These are phyloP conservation scores for Rhinolophus ferrumequinum DNA, from an alignment of 2,113 vertebrate genomes.

Conservation along the genomic window DNA sequence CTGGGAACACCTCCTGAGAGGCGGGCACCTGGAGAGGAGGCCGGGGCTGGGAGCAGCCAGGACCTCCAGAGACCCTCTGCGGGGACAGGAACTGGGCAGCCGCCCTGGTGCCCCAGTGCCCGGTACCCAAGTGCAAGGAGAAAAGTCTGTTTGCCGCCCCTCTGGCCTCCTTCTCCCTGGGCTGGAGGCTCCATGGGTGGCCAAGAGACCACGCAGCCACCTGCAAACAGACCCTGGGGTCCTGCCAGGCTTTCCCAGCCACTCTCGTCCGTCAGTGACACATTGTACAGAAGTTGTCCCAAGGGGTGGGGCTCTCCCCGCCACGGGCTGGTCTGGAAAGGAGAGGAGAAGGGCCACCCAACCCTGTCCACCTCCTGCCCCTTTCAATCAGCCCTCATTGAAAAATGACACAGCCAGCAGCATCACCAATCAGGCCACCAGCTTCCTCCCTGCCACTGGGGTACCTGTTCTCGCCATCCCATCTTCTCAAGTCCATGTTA, in stretches of 20 bases:
- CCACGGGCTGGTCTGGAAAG: background rate
- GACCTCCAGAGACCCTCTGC: background rate
- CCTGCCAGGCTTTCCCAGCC: background rate
- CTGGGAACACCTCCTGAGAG: constrained; percentile 69
- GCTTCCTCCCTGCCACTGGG: accelerated
- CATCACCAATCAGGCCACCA: accelerated
- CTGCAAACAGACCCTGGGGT: background rate
- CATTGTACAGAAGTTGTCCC: background rate
- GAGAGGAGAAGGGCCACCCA: background rate
- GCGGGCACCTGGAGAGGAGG: accelerated
- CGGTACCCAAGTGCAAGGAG: background rate
- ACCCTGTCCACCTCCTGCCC: background rate
- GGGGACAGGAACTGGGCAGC: background rate
- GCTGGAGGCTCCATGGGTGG: background rate
- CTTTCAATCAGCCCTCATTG: background rate
- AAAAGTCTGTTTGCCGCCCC: background rate
- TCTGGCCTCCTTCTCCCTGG: background rate
- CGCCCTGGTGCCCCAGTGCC: accelerated
- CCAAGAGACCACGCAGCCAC: background rate
- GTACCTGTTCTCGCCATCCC: accelerated
- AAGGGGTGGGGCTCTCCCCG: too few relatives aligned
- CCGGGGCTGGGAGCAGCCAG: accelerated
- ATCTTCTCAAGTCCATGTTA: accelerated
- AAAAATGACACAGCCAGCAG: background rate
- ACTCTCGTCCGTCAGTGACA: background rate